phyloP scores from a whole-genome alignment of 2,888 invertebrate species.

The Aleiodes leptofemur region DNA sequence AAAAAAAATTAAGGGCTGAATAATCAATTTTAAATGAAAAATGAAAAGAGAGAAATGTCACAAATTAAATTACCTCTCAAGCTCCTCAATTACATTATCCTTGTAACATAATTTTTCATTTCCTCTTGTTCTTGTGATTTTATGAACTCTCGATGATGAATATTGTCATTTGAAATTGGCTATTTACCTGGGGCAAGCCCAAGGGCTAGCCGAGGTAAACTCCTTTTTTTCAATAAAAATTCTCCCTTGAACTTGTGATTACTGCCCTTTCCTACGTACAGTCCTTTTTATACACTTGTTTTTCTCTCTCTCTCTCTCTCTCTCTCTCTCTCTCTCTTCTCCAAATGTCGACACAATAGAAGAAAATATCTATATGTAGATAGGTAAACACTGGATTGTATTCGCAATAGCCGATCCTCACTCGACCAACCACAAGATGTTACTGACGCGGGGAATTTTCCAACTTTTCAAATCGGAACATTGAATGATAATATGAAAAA shows the following conservation, averaged over 20 bases:
- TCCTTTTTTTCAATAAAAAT: neutral
- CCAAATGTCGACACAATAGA: neutral
- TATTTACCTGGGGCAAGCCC: neutral
- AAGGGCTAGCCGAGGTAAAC: neutral
- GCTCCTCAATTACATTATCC: neutral
- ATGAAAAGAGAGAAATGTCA: neutral
- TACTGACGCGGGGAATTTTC: constrained; percentile 17
- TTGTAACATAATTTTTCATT: constrained; percentile 11
- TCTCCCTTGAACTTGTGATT: neutral
- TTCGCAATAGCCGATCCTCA: neutral
- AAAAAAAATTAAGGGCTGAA: too few species aligned
- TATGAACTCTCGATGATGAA: neutral
- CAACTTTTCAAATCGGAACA: neutral
- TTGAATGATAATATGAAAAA: neutral
- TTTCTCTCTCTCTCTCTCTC: neutral
- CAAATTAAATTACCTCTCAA: constrained; percentile 13
- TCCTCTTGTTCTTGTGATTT: neutral
- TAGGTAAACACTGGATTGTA: neutral
- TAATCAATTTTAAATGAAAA: neutral
- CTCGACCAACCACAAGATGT: constrained; percentile 17
- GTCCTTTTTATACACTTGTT: neutral
- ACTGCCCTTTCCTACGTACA: neutral
- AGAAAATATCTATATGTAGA: neutral
- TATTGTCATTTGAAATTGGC: neutral
- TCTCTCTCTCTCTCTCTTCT: neutral